These are phyloP conservation scores for Malurus cyaneus DNA, from an alignment of 2,113 vertebrate genomes.

Conservation along the genomic window DNA sequence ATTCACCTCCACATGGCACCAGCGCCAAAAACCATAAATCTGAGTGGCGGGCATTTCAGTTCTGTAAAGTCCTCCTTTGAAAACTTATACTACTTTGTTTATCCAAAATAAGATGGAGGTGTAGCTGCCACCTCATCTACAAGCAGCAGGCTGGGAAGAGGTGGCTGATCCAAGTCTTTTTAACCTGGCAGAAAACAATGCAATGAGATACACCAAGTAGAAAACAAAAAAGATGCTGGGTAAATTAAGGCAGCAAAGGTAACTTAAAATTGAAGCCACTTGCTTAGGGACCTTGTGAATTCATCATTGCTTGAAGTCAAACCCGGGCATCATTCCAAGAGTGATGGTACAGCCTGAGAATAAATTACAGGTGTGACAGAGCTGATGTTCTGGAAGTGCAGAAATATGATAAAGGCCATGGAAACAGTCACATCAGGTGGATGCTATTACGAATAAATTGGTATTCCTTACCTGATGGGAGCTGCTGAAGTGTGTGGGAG, in stretches of 20 bases:
- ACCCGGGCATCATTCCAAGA: constrained; percentile 48
- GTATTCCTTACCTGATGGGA: not conserved
- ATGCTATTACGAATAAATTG: constrained; percentile 39
- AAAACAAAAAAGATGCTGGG: not conserved
- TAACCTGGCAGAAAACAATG: not conserved
- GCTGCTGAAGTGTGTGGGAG: not conserved
- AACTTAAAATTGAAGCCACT: constrained; percentile 10
- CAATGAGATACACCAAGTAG: not conserved
- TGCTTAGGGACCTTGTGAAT: constrained; percentile 36
- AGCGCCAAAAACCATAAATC: not conserved
- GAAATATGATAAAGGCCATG: constrained; percentile 14
- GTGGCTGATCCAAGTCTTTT: not conserved
- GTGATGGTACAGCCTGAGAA: not conserved
- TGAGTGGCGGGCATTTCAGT: not conserved
- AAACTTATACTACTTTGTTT: not conserved
- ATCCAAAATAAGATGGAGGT: not conserved
- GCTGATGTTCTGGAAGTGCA: constrained; percentile 33
- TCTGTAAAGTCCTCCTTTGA: not conserved
- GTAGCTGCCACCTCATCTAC: not conserved
- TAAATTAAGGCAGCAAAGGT: constrained; percentile 15
- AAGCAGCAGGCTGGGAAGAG: not conserved
- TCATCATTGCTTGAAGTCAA: constrained; percentile 32
- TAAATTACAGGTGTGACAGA: constrained; percentile 64
- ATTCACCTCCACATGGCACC: not conserved
- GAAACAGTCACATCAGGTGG: constrained; percentile 24